phyloP scores from a whole-genome alignment of 2,797 vertebrate species.

The Acanthis flammea region DNA sequence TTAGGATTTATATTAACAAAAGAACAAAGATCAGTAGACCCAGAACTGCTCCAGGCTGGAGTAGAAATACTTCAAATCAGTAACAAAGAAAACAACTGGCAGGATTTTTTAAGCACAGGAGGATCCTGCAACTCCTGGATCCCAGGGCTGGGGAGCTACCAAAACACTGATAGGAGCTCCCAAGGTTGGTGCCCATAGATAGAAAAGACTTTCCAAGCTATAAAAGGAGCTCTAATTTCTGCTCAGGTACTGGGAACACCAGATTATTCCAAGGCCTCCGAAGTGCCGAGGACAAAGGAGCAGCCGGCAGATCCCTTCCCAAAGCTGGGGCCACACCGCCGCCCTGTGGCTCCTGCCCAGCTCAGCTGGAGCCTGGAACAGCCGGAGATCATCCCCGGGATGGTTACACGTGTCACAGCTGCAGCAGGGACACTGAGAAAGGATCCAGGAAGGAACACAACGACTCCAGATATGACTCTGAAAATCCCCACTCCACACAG shows the following conservation, averaged over 20 bases:
- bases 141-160: background rate
- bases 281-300: background rate
- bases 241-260: rapidly evolving
- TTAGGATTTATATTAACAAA: background rate
- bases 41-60: background rate
- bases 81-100: background rate
- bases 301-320: background rate
- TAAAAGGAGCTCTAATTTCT: background rate
- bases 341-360: background rate
- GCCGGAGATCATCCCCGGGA: background rate
- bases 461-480: rapidly evolving
- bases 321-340: background rate
- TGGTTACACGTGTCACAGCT: background rate
- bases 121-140: background rate
- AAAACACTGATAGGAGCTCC: background rate
- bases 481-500: background rate
- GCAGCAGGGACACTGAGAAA: background rate
- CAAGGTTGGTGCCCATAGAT: background rate
- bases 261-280: background rate
- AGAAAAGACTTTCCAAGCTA: background rate
- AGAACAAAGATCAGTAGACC: background rate
- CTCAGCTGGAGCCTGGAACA: background rate
- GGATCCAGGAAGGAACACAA: background rate
- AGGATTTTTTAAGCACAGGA: background rate
- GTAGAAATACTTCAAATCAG: rapidly evolving